Percentiles rank a stretch among this genome's conserved stretches.
phyloP scores from a whole-genome alignment of 2,888 invertebrate species.

The Sinhomidia bicolor region DNA sequence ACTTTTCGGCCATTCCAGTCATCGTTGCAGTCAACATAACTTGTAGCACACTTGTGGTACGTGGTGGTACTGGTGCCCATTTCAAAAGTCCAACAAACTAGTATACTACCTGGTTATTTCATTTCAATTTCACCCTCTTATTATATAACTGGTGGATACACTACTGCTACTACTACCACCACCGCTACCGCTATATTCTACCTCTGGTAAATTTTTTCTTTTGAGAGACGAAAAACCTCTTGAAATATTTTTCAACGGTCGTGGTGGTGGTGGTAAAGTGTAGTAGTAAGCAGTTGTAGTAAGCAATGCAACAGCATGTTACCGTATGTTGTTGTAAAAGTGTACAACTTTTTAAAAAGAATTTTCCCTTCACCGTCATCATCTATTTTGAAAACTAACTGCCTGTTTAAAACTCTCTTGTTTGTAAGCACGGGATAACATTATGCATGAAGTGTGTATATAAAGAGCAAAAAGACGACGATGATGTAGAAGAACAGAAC shows the following conservation, averaged over 20 bases:
- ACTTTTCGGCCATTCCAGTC: constrained; percentile 24
- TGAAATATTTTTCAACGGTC: not conserved
- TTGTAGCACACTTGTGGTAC: constrained; percentile 63
- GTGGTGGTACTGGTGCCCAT: not conserved
- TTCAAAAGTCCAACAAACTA: not conserved
- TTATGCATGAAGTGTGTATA: not conserved
- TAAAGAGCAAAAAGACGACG: too few relatives aligned
- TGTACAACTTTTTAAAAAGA: not conserved
- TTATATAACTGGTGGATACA: not conserved
- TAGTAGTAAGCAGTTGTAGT: too few relatives aligned
- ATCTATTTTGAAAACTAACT: constrained; percentile 44
- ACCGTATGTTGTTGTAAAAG: not conserved
- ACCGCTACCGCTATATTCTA: too few relatives aligned
- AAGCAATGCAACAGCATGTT: constrained; percentile 55
- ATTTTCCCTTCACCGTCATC: constrained; percentile 24
- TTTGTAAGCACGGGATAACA: not conserved
- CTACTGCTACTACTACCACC: too few relatives aligned
- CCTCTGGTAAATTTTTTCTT: too few relatives aligned
- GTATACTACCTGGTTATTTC: not conserved
- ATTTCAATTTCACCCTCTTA: constrained; percentile 1
- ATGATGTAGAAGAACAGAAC: not conserved
- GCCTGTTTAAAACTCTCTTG: constrained; percentile 46
- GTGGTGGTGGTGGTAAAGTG: too few relatives aligned
- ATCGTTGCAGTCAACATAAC: constrained; percentile 52
- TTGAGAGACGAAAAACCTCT: constrained; percentile 9